A percentile compares a stretch with the other conserved stretches of the same genome.
phyloP scores from a whole-genome alignment of 2,888 invertebrate genomes.

The Drosophila ustulata region DNA sequence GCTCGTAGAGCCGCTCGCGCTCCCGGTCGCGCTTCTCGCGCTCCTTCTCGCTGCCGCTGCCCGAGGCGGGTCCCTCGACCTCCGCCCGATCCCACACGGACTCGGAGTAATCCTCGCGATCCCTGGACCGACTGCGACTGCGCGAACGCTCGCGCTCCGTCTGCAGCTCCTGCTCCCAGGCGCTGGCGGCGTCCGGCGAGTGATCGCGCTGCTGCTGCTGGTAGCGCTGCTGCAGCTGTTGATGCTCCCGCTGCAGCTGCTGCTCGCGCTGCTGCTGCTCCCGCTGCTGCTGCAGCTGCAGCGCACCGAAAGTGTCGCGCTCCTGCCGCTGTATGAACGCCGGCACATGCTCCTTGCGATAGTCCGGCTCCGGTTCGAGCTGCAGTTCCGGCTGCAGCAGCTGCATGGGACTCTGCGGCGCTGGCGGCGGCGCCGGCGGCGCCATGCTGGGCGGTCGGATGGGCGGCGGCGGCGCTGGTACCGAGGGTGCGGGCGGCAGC shows the following conservation, averaged over 20 bases:
- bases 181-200: constrained; percentile 38
- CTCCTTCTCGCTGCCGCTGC: constrained; percentile 84
- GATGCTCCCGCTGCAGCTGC: constrained; percentile 34
- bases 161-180: constrained; percentile 81
- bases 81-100: constrained; percentile 85
- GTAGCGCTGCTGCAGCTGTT: constrained; percentile 36
- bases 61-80: constrained; percentile 84
- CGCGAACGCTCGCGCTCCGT: constrained; percentile 83
- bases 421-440: constrained; percentile 88
- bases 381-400: constrained; percentile 34
- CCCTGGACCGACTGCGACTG: constrained; percentile 84
- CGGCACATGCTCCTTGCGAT: constrained; percentile 83
- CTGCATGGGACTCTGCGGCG: constrained; percentile 87
- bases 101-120: constrained; percentile 85
- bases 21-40: constrained; percentile 85
- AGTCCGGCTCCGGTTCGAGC: constrained; percentile 63
- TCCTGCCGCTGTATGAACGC: constrained; percentile 90
- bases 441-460: constrained; percentile 86
- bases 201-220: constrained; percentile 31
- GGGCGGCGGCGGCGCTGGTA: constrained; percentile 87
- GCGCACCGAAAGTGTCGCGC: constrained; percentile 90
- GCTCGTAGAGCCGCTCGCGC: constrained; percentile 84
- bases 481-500: constrained; percentile 87
- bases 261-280: constrained; percentile 81
- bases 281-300: constrained; percentile 86